Evolutionary conservation across 2,888 invertebrate genomes (phyloP), one percentile per base, ranked within the genome.

Genomic region (Onchidella celtica): DNA sequence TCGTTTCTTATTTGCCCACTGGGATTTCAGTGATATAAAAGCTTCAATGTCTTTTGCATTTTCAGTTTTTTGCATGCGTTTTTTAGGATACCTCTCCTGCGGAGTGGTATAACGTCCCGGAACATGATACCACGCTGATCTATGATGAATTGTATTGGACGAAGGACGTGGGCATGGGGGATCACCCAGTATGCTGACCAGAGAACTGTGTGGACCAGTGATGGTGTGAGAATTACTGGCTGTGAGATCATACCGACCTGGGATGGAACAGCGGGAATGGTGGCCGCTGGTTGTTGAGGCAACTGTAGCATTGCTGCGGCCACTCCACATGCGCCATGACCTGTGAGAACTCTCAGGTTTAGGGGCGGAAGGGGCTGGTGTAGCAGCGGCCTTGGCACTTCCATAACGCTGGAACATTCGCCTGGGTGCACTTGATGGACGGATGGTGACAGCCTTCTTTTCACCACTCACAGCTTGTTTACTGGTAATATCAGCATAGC

Each of bases 111-210:
- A 92, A 21, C 92, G 86, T 0, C 92, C 92, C 0, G 92, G 92
- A 2, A 91, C 91, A 85, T 92, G 92, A 79, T 91, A 92, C 91
- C 91, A 92, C 11, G 92, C 91, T 24, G 91, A 88, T 34, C 85
- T 86, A 83, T 92, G 92, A 72, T 89, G 89, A 24, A 88, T 79
- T 9, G 61, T 79, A 3, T 66, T 66, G 24, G 79, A 81, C 11
- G 82, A 80, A 38, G 87, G 88, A 24, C 86, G 80, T 0, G 88
- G 89, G 38, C 85, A 83, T 21, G 85, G 83, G 0, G 86, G 85
- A 3, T 83, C 83, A 4, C 88, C 88, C 59, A 91, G 83, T 29
- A 91, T 84, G 81, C 90, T 88, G 24, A 80, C 81, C 4, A 90
- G 68, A 36, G 86, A 84, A 27, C 90, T 88, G 83, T 91, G 85